A percentile compares a stretch with the other conserved stretches of the same genome.
Evolutionary conservation across 1,140 invertebrate species (phyloP).

Genomic region (Mamestra configurata): DNA sequence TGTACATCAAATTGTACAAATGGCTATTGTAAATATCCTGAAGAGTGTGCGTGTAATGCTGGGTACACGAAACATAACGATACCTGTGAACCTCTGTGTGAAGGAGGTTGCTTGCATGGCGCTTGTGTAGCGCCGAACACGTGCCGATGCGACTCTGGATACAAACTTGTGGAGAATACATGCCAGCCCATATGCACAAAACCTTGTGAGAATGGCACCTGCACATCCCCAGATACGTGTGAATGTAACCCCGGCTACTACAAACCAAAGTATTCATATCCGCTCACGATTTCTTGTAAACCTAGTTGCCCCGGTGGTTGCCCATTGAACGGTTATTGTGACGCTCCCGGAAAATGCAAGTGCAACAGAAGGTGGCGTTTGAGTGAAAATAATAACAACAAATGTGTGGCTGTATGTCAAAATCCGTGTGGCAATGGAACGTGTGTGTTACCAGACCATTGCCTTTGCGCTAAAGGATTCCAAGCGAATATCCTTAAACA

Average conservation of each 20-base stretch:
- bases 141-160: conserved; percentile 5
- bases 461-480: not conserved
- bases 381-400: not conserved
- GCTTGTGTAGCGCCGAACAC: not conserved
- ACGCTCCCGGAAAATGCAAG: not conserved
- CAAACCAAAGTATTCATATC: not conserved
- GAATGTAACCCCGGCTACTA: not conserved
- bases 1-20: not conserved
- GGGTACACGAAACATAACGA: not conserved
- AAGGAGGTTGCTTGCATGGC: not conserved
- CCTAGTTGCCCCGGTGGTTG: not conserved
- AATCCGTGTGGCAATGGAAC: not conserved
- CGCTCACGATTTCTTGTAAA: not conserved
- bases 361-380: not conserved
- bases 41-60: not conserved
- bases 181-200: not conserved
- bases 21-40: not conserved
- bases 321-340: not conserved
- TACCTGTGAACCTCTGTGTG: conserved; percentile 17
- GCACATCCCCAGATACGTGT: not conserved
- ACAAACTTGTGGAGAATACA: not conserved
- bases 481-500: no score
- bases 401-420: conserved; percentile 1
- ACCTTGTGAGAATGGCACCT: not conserved
- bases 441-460: not conserved